Evolutionary conservation across 2,888 invertebrate species (phyloP).

Genomic region (Lacanobia wlatinum): DNA sequence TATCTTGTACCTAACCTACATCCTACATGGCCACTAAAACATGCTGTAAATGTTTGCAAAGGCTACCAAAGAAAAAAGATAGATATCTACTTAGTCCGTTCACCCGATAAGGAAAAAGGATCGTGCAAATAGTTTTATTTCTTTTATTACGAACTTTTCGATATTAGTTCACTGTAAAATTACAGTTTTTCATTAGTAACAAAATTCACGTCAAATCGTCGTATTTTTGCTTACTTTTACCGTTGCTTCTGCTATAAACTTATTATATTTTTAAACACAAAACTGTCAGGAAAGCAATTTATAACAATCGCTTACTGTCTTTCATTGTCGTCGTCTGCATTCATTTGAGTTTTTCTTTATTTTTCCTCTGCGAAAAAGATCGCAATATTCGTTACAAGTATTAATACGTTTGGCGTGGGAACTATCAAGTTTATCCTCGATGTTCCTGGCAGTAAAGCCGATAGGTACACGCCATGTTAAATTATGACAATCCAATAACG

Average conservation of each 20-base stretch:
- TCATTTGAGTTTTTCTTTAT: slow-evolving; percentile 43
- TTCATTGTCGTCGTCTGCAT: slow-evolving; percentile 50
- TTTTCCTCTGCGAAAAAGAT: slow-evolving; percentile 35
- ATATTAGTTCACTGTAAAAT: slow-evolving; percentile 16
- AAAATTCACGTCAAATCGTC: slow-evolving; percentile 41
- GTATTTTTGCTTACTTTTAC: slow-evolving; percentile 39
- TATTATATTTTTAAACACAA: slow-evolving; percentile 47
- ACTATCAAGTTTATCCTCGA: slow-evolving; percentile 77
- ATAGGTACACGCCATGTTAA: slow-evolving; percentile 84
- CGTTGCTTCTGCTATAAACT: slow-evolving; percentile 25
- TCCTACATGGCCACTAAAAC: slow-evolving; percentile 22
- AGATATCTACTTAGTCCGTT: slow-evolving; percentile 20
- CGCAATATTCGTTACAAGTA: slow-evolving; percentile 63
- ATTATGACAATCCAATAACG: slow-evolving; percentile 90
- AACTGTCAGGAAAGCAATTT: slow-evolving; percentile 55
- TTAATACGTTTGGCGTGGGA: slow-evolving; percentile 73
- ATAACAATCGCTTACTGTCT: slow-evolving; percentile 53
- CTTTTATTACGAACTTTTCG: slow-evolving; percentile 29
- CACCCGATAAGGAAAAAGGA: slow-evolving; percentile 42
- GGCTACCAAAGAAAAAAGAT: neutral
- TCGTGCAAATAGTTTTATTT: slow-evolving; percentile 46
- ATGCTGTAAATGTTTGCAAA: slow-evolving; percentile 19
- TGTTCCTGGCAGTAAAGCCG: slow-evolving; percentile 80
- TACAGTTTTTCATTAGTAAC: slow-evolving; percentile 49
- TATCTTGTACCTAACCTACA: slow-evolving; percentile 7